Evolutionary conservation across 2,888 invertebrate genomes (phyloP), one percentile per base, ranked within the genome.

Genomic region (Brachyopa scutellaris): DNA sequence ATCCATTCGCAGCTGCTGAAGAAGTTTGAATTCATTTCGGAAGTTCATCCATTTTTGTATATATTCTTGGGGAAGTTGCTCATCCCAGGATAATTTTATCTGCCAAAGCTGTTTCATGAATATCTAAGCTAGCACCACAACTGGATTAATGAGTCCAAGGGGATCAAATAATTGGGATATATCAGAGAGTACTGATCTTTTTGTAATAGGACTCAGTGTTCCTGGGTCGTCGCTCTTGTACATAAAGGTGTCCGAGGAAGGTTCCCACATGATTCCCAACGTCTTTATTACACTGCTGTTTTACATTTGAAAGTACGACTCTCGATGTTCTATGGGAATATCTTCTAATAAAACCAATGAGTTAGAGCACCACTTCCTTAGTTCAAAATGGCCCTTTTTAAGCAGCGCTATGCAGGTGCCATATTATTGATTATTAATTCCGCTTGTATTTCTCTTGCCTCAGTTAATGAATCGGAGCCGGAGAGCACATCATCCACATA

Each of bases 71-170:
- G 85, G 84, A 9, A 86, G 66, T 7, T 17, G 59, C 2, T 85
- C 84, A 47, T 86, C 85, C 85, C 86, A 86, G 19, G 55, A 76
- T 1, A 85, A 5, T 55, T 85, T 85, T 5, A 4, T 53, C 38
- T 80, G 6, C 86, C 86, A 86, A 1, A 85, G 47, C 55, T 84
- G 82, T 51, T 85, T 85, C 23, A 86, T 72, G n/a, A 85, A 23
- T 7, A 85, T 66, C 64, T 86, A 86, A n/a, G 76, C 79, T 1
- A 80, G 42, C 7, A 85, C 78, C 5, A 83, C 74, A 7, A 45
- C 23, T 2, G 85, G 85, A 19, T 55, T 51, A n/a, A n/a, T n/a
- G n/a, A n/a, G n/a, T n/a, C n/a, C n/a, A n/a, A n/a, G n/a, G n/a
- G n/a, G n/a, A n/a, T 86, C 85, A 45, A 67, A 86, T 4, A 86